phyloP scores from a whole-genome alignment of 1,140 invertebrate genomes.

The Anadara kagoshimensis region DNA sequence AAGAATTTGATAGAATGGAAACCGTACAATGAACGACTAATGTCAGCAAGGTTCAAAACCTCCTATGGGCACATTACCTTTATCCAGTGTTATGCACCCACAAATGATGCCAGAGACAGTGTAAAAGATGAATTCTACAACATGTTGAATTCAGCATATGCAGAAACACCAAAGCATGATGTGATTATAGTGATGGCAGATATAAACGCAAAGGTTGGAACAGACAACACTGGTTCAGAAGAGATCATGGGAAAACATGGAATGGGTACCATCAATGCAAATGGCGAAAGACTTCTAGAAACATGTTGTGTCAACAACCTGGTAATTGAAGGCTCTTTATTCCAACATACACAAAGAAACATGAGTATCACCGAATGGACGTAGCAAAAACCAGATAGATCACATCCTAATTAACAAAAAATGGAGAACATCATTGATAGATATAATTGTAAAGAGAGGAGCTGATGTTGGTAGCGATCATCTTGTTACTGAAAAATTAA shows the following conservation, averaged over 20 bases:
- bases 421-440: constrained; percentile 39
- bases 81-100: constrained; percentile 32
- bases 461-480: constrained; percentile 37
- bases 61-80: constrained; percentile 19
- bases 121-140: constrained; percentile 45
- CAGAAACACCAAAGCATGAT: constrained; percentile 32
- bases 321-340: constrained; percentile 36
- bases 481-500: constrained; percentile 22
- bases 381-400: no score
- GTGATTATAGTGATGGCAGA: constrained; percentile 72
- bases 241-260: no score
- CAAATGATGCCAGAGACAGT: constrained; percentile 22
- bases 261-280: no score
- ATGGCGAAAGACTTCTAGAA: constrained; percentile 25
- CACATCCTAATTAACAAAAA: constrained; percentile 41
- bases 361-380: constrained; percentile 45
- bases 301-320: constrained; percentile 34
- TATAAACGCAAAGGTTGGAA: no score
- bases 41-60: constrained; percentile 32
- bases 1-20: constrained; percentile 14
- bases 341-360: constrained; percentile 45
- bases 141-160: constrained; percentile 21
- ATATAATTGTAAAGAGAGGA: constrained; percentile 24
- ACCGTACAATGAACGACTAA: constrained; percentile 5
- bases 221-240: no score